Conservation (phyloP, 1,140 invertebrate genomes). For the Atopsyche davidsoni region DNA sequence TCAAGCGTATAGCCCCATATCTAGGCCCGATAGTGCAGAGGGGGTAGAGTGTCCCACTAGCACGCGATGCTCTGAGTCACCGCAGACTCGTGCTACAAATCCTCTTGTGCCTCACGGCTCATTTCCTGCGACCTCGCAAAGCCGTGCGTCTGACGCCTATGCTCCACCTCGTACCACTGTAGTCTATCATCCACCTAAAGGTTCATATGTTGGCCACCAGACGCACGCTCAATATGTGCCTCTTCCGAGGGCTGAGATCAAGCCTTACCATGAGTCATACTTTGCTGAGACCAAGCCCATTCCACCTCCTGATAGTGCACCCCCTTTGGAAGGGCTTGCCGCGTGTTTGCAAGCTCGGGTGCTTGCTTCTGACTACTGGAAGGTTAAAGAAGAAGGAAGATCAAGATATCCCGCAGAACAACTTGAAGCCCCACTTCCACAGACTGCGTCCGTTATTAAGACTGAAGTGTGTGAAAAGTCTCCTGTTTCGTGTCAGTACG, state of each 20-base stretch:
- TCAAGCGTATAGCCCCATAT: constrained; percentile 63
- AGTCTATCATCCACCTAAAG: constrained; percentile 34
- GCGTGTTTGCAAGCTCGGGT: constrained; percentile 75
- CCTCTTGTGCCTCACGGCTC: constrained; percentile 7
- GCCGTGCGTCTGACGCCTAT: constrained; percentile 3
- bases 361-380: constrained; percentile 54
- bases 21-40: constrained; percentile 53
- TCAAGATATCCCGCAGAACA: constrained; percentile 12
- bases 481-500: constrained; percentile 30
- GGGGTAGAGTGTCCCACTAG: constrained; percentile 16
- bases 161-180: constrained; percentile 35
- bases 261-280: constrained; percentile 66
- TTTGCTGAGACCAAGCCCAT: constrained; percentile 44
- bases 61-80: constrained; percentile 18
- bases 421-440: constrained; percentile 5
- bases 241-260: constrained; percentile 64
- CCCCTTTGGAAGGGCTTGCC: constrained; percentile 61
- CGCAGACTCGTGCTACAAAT: constrained; percentile 7
- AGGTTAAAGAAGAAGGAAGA: constrained; percentile 52
- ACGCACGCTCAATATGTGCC: constrained; percentile 49
- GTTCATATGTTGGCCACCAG: constrained; percentile 32
- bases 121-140: constrained; percentile 9
- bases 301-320: constrained; percentile 36
- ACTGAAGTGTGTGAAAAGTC: constrained; percentile 29
- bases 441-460: constrained; percentile 25